Percentiles rank a stretch among this genome's conserved stretches.
phyloP scores from a whole-genome alignment of 1,140 invertebrate species.

The Bombus breviceps region DNA sequence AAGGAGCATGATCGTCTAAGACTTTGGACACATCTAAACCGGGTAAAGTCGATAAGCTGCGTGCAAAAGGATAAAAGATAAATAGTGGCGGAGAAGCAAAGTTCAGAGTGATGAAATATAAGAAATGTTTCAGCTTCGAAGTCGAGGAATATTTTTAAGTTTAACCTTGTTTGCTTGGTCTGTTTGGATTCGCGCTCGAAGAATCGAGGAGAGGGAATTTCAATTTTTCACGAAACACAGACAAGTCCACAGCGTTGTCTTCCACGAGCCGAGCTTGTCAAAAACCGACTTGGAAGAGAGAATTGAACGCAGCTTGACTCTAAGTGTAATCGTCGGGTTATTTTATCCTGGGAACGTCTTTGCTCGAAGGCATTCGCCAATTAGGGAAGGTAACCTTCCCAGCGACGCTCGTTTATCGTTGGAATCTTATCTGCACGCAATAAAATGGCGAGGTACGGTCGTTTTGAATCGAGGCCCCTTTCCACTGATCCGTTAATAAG shows the following conservation, averaged over 20 bases:
- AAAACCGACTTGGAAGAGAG: neutral
- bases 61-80: no score
- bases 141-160: neutral
- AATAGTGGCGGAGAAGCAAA: neutral
- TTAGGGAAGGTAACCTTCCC: slow-evolving; percentile 29
- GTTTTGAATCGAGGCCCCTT: neutral
- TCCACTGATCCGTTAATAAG: slow-evolving; percentile 8
- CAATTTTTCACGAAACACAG: neutral
- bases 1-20: no score
- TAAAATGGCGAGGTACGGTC: slow-evolving; percentile 16
- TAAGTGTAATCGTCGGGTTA: slow-evolving; percentile 33
- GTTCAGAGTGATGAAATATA: neutral
- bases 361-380: slow-evolving; percentile 38
- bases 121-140: neutral
- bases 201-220: neutral
- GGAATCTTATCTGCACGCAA: slow-evolving; percentile 41
- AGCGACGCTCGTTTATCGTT: slow-evolving; percentile 16
- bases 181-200: neutral
- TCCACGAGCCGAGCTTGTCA: neutral
- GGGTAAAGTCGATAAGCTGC: neutral
- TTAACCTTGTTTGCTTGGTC: neutral
- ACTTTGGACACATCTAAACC: no score
- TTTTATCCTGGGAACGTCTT: slow-evolving; percentile 29
- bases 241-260: neutral
- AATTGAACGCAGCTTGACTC: slow-evolving; percentile 10